Base-by-base conservation (phyloP, 2,888 invertebrate genomes). In the Drosophila leonis region DNA sequence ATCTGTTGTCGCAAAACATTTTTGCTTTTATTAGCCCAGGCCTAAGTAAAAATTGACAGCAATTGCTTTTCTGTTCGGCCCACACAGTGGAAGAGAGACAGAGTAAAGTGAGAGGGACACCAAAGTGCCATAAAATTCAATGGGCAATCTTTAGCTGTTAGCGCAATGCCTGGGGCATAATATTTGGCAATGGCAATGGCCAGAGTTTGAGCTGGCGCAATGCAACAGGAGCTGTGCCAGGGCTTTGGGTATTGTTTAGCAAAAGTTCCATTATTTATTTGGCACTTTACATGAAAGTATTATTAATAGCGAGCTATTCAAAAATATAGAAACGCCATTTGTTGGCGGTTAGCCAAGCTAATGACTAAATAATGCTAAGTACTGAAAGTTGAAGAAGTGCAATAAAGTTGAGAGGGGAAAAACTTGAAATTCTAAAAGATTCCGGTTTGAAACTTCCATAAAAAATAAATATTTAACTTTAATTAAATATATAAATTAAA, bases 1-100 rank as follows among this genome's bases (percentile, higher is more conserved):
- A 85, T 73, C 86, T 84, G 84, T 76, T 80, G 83, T 67, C 71
- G 65, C 78, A 65, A 71, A 69, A 78, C 77, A 73, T 75, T 75
- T 75, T 72, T 55, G 67, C 77, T 69, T 82, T 86, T 83, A 81
- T 70, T 81, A 73, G 75, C 48, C 65, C 56, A 46, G 62, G 67
- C 81, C 85, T 80, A 80, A 83, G 83, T 82, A 77, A 69, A 75
- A 84, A 84, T 86, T 84, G 86, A 79, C 86, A 86, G 79, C 86
- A 83, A 85, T 84, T 84, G 86, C 78, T 80, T 83, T 70, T 69
- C 60, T 42, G 61, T 55, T 66, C 33, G 42, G 27, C 39, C 65
- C 4, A 18, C n/a, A 29, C n/a, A 31, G 6, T 33, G 60, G 64
- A 1, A 12, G 7, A 20, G 24, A 44, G 8, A 12, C 9, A n/a